phyloP scores from a whole-genome alignment of 2,113 vertebrate species.

The Osmerus mordax region DNA sequence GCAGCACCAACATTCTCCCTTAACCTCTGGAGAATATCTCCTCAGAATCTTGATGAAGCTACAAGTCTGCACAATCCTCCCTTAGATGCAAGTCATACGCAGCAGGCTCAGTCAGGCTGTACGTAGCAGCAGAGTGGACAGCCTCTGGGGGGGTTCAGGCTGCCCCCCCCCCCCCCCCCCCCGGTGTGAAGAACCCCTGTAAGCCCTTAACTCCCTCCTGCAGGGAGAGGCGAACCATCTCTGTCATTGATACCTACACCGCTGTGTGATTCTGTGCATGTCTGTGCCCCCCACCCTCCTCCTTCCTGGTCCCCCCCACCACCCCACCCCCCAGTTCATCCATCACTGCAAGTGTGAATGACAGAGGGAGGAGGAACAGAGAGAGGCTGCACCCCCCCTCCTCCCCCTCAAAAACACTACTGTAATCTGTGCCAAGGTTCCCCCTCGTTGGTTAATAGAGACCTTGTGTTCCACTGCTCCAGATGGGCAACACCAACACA shows the following conservation, averaged over 20 bases:
- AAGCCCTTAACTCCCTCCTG: slow-evolving; percentile 42
- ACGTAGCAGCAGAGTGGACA: background rate
- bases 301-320: too few relatives aligned
- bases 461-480: slow-evolving; percentile 63
- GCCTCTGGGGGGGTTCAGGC: slow-evolving; percentile 49
- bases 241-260: slow-evolving; percentile 52
- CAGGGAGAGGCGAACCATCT: slow-evolving; percentile 35
- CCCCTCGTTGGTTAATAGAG: slow-evolving; percentile 62
- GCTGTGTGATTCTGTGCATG: slow-evolving; percentile 65
- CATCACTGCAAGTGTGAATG: slow-evolving; percentile 73
- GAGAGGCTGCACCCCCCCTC: slow-evolving; percentile 41
- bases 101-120: too few relatives aligned
- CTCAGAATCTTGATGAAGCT: slow-evolving; percentile 57
- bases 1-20: slow-evolving; percentile 50
- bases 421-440: slow-evolving; percentile 59
- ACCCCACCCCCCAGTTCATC: slow-evolving; percentile 53
- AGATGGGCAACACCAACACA: slow-evolving; percentile 63
- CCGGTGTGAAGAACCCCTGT: slow-evolving; percentile 35
- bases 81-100: slow-evolving; percentile 29
- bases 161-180: slow-evolving; percentile 17
- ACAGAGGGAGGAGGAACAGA: slow-evolving; percentile 53
- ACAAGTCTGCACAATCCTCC: slow-evolving; percentile 35
- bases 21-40: slow-evolving; percentile 53
- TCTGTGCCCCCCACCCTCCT: slow-evolving; percentile 34
- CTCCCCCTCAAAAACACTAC: slow-evolving; percentile 25